Evolutionary conservation across 2,797 vertebrate species (phyloP), one percentile per base, ranked within the genome.

Genomic region (Poecile montanus): DNA sequence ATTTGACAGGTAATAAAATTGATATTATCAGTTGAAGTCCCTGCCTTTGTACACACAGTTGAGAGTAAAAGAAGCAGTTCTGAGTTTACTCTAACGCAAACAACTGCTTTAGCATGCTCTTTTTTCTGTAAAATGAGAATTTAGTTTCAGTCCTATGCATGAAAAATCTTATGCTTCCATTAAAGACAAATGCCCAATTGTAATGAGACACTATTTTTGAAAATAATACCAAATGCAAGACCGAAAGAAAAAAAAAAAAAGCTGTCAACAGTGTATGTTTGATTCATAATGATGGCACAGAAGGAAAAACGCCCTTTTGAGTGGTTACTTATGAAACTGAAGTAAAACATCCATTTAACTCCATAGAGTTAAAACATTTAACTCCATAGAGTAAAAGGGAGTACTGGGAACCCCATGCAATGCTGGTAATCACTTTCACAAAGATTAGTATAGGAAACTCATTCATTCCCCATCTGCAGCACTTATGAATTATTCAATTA

Each of bases 401-500:
- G 23, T 67, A 73, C 20, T 62, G 80, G 73, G 34, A 75, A 91
- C 78, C 17, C 23, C 78, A 29, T 38, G 80, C 34, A 22, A 62
- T 95, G 32, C 34, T 68, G 57, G 30, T 87, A 92, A 82, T 95
- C 77, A 75, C 40, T 71, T 90, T 74, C 87, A 85, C 63, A 72
- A 63, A 78, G 61, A 48, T 51, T 78, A 53, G 2, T 86, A 4
- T 34, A 83, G 36, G 44, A 82, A 95, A 50, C 68, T 91, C 63
- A 78, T 95, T 96, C 74, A 87, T 85, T 95, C 61, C 25, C 32
- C 15, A 29, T 94, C 77, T 19, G 16, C 48, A 75, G 75, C 44
- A 74, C n/a, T 50, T 86, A 65, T 56, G 76, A 96, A 96, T 94
- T 96, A 95, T 94, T 94, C 68, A 96, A 0, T 83, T 91, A 86